phyloP scores from a whole-genome alignment of 2,888 invertebrate genomes.

The Metacarcinus magister region DNA sequence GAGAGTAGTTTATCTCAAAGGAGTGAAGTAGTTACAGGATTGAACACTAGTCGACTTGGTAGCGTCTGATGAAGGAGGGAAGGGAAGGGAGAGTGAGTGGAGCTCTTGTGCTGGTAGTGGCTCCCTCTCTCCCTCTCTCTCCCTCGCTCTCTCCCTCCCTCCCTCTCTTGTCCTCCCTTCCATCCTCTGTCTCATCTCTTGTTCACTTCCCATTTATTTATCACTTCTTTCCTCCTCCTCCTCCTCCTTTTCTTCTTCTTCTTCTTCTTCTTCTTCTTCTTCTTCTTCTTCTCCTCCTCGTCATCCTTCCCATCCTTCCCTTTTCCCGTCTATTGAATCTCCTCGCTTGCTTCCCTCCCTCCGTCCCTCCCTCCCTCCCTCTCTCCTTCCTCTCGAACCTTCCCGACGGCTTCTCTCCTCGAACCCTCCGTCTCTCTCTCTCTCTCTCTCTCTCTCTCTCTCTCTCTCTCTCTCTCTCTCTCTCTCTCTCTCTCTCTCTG shows the following conservation, averaged over 20 bases:
- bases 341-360: neutral
- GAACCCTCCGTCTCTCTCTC: conserved; percentile 12
- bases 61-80: neutral
- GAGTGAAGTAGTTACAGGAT: conserved; percentile 26
- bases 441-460: conserved; percentile 41
- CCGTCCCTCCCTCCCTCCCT: neutral
- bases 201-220: neutral
- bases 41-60: neutral
- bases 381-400: neutral
- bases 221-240: neutral
- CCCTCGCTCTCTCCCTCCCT: neutral
- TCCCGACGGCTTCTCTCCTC: conserved; percentile 1
- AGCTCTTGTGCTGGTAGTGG: neutral
- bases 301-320: conserved; percentile 3
- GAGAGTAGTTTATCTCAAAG: neutral
- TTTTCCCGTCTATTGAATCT: conserved; percentile 36
- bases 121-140: neutral
- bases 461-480: neutral
- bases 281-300: neutral
- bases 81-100: neutral
- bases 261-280: neutral
- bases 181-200: neutral
- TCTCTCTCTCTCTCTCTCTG: neutral
- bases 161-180: neutral
- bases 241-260: neutral